phyloP scores from a whole-genome alignment of 2,113 vertebrate species.

The Carassius gibelio region DNA sequence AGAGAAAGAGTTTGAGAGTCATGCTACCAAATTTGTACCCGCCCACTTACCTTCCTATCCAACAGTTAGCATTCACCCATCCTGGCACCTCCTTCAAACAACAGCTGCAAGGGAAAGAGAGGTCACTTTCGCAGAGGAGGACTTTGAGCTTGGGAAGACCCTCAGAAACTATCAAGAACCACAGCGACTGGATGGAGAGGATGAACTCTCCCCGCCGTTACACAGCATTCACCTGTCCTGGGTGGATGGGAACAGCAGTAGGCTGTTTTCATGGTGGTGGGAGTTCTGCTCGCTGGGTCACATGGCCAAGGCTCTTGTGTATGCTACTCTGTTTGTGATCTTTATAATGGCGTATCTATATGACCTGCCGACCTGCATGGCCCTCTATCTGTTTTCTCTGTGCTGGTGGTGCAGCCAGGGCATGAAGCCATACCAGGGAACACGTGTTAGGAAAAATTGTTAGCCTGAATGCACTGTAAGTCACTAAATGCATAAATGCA shows the following conservation, averaged over 20 bases:
- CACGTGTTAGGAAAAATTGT: too few species aligned
- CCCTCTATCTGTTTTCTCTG: conserved; percentile 83
- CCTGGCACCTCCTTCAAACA: background rate
- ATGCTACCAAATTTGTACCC: too few species aligned
- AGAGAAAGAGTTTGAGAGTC: background rate
- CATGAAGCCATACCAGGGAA: conserved; percentile 52
- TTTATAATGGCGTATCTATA: conserved; percentile 81
- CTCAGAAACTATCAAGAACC: conserved; percentile 10
- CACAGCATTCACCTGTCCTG: conserved; percentile 55
- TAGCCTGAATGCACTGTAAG: too few species aligned
- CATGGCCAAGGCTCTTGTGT: conserved; percentile 76
- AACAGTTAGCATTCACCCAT: background rate
- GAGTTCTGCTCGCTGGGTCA: conserved; percentile 71
- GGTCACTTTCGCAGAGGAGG: background rate
- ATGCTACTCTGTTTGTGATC: conserved; percentile 79
- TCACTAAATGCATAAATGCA: too few species aligned
- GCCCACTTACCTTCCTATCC: background rate
- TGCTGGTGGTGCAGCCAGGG: conserved; percentile 83
- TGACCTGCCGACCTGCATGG: conserved; percentile 84
- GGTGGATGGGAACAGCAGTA: background rate
- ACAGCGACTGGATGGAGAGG: background rate
- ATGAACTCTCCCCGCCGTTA: background rate
- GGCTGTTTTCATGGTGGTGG: conserved; percentile 47
- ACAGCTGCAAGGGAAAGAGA: too few species aligned
- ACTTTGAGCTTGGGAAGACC: conserved; percentile 24